These are phyloP conservation scores for Bergia puertoricense DNA, from an alignment of 92 coral and sea anemone species.

Conservation along the genomic window DNA sequence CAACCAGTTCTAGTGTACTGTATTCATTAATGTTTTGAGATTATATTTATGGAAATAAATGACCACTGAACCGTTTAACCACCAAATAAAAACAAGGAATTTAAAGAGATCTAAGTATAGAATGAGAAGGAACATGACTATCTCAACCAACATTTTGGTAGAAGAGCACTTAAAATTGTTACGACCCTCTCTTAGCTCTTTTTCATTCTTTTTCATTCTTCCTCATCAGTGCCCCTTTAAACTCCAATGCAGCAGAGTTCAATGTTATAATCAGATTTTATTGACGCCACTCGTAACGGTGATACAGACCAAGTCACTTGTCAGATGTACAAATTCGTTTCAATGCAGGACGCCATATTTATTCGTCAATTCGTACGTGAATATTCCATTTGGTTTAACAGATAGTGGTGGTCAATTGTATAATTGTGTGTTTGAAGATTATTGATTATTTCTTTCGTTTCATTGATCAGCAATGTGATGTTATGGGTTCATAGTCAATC, in stretches of 20 bases:
- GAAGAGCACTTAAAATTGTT: not conserved
- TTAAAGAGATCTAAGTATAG: not conserved
- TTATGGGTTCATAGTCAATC: not conserved
- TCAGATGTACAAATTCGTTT: slow-evolving; percentile 10
- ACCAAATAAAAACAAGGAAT: no score
- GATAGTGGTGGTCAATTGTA: not conserved
- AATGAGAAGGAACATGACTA: not conserved
- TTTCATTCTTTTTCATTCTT: not conserved
- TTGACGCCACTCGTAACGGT: not conserved
- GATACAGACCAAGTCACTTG: not conserved
- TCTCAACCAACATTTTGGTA: not conserved
- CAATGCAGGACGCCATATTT: slow-evolving; percentile 29
- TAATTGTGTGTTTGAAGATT: not conserved
- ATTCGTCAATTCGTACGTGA: slow-evolving; percentile 22
- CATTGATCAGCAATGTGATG: not conserved
- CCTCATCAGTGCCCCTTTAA: not conserved
- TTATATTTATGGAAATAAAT: no score
- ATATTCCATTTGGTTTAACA: not conserved
- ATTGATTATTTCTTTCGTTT: not conserved
- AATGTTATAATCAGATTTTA: not conserved
- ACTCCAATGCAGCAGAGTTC: not conserved
- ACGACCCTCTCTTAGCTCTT: no score
- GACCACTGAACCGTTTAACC: no score
- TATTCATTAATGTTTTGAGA: not conserved
- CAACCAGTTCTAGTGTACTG: no score